A percentile compares a stretch with the other conserved stretches of the same genome.
phyloP scores from a whole-genome alignment of 2,113 vertebrate species.

The Sebastes fasciatus region DNA sequence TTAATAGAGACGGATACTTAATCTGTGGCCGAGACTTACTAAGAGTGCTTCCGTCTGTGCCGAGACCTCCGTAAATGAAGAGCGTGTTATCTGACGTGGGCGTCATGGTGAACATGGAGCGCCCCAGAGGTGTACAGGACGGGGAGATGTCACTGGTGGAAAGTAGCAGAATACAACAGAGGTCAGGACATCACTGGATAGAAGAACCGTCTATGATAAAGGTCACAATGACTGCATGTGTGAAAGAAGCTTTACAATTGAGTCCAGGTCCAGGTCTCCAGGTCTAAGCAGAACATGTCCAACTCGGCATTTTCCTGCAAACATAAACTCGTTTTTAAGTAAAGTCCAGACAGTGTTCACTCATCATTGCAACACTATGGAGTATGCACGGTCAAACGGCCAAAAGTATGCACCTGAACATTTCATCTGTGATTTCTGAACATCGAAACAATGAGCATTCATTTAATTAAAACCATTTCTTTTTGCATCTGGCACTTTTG shows the following conservation, averaged over 20 bases:
- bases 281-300: constrained; percentile 93
- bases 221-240: not conserved
- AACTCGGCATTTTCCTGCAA: constrained; percentile 88
- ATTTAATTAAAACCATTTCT: no score
- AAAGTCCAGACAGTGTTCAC: not conserved
- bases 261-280: constrained; percentile 95
- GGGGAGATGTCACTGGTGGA: constrained; percentile 80
- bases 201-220: not conserved
- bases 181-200: not conserved
- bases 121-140: constrained; percentile 85
- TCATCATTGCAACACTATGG: not conserved
- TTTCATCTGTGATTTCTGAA: no score
- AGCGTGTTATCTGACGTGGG: constrained; percentile 88
- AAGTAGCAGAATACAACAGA: not conserved
- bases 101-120: constrained; percentile 94
- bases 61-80: constrained; percentile 93
- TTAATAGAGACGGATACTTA: not conserved
- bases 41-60: constrained; percentile 88
- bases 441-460: no score
- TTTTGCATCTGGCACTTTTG: no score
- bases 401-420: no score
- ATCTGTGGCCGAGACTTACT: constrained; percentile 82
- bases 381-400: no score
- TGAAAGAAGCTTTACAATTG: constrained; percentile 84
- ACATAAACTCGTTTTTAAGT: not conserved